A percentile compares a stretch with the other conserved stretches of the same genome.
Conservation (phyloP, 2,797 vertebrate species). For the Sebastes paucispinis region DNA sequence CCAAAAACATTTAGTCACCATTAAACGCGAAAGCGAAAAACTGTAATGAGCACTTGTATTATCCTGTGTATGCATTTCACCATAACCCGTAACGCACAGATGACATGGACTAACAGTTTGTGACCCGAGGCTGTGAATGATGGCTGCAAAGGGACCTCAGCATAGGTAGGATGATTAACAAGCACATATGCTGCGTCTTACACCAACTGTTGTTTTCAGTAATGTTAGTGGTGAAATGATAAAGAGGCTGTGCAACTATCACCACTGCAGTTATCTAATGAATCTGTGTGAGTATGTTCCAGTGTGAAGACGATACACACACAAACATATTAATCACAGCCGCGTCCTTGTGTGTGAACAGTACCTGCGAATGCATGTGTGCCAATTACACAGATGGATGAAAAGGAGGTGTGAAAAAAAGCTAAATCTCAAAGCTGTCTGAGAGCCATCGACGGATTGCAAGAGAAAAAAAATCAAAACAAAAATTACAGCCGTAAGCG, state of each 20-base stretch:
- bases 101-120: not conserved
- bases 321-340: slow-evolving; percentile 36
- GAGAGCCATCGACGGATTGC: not conserved
- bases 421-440: slow-evolving; percentile 2
- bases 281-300: slow-evolving; percentile 15
- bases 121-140: slow-evolving; percentile 2
- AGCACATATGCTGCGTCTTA: slow-evolving; percentile 23
- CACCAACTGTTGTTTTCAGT: slow-evolving; percentile 51
- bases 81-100: not conserved
- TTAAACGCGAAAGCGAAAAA: not conserved
- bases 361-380: not conserved
- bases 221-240: slow-evolving; percentile 18
- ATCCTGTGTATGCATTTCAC: not conserved
- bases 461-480: not conserved
- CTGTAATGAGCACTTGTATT: not conserved
- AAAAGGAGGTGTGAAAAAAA: slow-evolving; percentile 17
- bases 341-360: not conserved
- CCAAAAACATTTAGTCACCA: not conserved
- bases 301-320: slow-evolving; percentile 3
- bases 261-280: slow-evolving; percentile 18
- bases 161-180: slow-evolving; percentile 23
- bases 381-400: slow-evolving; percentile 28
- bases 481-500: too few relatives aligned
- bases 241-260: slow-evolving; percentile 10
- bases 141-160: not conserved